Conservation (phyloP, 1,140 invertebrate genomes). For the Drosophila pseudoobscura region DNA sequence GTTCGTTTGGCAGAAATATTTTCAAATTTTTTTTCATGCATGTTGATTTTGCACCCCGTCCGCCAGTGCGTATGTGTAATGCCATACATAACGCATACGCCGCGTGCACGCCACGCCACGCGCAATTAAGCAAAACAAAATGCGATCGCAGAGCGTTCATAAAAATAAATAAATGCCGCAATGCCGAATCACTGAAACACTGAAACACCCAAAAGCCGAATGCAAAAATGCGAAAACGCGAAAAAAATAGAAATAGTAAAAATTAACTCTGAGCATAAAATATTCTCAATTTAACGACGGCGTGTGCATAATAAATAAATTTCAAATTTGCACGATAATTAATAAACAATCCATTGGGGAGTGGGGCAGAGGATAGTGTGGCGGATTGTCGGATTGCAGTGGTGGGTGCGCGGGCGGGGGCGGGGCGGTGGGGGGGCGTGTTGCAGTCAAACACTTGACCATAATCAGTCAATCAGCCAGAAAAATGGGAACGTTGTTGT, state of each 20-base stretch:
- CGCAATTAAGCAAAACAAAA: constrained; percentile 78
- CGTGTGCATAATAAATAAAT: constrained; percentile 71
- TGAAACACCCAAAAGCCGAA: constrained; percentile 13
- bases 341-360: constrained; percentile 49
- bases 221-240: constrained; percentile 18
- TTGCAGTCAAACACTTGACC: constrained; percentile 69
- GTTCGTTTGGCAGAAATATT: constrained; percentile 50
- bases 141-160: constrained; percentile 52
- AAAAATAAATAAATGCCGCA: constrained; percentile 36
- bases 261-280: constrained; percentile 57
- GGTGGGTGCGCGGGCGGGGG: background rate
- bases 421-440: background rate
- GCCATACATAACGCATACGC: constrained; percentile 64
- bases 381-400: background rate
- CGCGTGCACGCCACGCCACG: constrained; percentile 71
- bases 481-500: constrained; percentile 61
- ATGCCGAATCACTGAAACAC: constrained; percentile 2
- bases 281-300: constrained; percentile 51
- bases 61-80: constrained; percentile 69
- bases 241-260: constrained; percentile 26
- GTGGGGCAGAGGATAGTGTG: too few relatives aligned
- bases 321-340: constrained; percentile 61
- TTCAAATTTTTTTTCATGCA: constrained; percentile 17
- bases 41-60: constrained; percentile 55
- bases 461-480: constrained; percentile 78